These are phyloP conservation scores for Megaptera novaeangliae DNA, from an alignment of 2,113 vertebrate species.

Conservation along the genomic window DNA sequence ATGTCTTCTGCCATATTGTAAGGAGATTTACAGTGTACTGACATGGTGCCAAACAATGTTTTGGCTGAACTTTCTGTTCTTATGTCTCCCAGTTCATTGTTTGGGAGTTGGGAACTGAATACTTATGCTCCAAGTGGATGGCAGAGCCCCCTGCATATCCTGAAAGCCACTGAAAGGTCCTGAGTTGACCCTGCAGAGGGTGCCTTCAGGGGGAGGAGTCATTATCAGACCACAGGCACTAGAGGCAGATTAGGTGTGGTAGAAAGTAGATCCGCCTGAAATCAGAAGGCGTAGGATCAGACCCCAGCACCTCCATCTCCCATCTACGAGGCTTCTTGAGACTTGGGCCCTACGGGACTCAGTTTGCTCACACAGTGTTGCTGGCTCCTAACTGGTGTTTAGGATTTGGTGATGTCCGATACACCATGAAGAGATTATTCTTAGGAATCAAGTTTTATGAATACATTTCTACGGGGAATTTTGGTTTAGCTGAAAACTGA, in stretches of 20 bases:
- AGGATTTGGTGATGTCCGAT: background rate
- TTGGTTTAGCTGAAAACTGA: background rate
- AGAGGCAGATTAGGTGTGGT: background rate
- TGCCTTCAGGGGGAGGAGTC: accelerated
- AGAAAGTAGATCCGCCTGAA: background rate
- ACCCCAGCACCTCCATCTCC: background rate
- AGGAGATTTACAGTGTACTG: background rate
- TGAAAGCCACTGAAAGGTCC: background rate
- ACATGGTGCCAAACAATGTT: background rate
- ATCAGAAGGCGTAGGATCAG: background rate
- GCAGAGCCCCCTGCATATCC: background rate
- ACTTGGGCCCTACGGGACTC: accelerated
- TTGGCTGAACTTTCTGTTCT: background rate
- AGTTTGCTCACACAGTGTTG: background rate
- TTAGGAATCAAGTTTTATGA: background rate
- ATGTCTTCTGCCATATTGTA: background rate
- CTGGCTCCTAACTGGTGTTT: background rate
- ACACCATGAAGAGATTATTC: background rate
- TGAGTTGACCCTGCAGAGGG: background rate
- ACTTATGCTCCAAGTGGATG: background rate
- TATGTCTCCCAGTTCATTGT: background rate
- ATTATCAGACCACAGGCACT: background rate
- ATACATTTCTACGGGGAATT: background rate
- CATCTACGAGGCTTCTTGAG: background rate
- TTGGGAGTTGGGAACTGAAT: background rate